Evolutionary conservation across 2,888 invertebrate species (phyloP).

Genomic region (Zeuzera pyrina): DNA sequence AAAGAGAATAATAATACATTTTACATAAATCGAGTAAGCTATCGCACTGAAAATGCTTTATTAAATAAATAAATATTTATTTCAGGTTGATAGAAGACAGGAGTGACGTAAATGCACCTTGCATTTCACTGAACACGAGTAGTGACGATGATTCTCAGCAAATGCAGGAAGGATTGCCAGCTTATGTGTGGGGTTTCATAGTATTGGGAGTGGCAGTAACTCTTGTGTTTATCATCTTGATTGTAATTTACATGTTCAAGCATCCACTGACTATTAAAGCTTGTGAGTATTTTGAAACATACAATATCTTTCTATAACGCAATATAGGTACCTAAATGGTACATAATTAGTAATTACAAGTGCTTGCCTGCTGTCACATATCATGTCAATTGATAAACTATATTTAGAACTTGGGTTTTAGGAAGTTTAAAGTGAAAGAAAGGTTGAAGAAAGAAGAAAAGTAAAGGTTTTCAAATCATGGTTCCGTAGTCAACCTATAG

Average conservation of each 20-base stretch:
- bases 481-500: too few species aligned
- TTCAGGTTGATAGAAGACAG: slow-evolving; percentile 28
- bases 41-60: neutral
- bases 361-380: too few species aligned
- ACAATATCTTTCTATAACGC: too few species aligned
- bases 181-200: slow-evolving; percentile 32
- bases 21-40: neutral
- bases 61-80: slow-evolving; percentile 1
- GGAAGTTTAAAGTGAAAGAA: too few species aligned
- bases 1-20: neutral
- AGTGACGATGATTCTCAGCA: slow-evolving; percentile 11
- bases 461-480: too few species aligned
- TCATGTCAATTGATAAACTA: too few species aligned
- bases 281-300: neutral
- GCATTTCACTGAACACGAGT: slow-evolving; percentile 24
- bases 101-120: slow-evolving; percentile 27
- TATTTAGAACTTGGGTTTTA: too few species aligned
- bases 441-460: too few species aligned
- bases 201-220: slow-evolving; percentile 25
- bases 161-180: slow-evolving; percentile 11
- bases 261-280: slow-evolving; percentile 29
- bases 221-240: slow-evolving; percentile 18
- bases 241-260: slow-evolving; percentile 30
- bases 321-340: too few species aligned
- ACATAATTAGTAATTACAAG: too few species aligned